phyloP scores from a whole-genome alignment of 2,797 vertebrate species.

The Tokudaia muenninki region DNA sequence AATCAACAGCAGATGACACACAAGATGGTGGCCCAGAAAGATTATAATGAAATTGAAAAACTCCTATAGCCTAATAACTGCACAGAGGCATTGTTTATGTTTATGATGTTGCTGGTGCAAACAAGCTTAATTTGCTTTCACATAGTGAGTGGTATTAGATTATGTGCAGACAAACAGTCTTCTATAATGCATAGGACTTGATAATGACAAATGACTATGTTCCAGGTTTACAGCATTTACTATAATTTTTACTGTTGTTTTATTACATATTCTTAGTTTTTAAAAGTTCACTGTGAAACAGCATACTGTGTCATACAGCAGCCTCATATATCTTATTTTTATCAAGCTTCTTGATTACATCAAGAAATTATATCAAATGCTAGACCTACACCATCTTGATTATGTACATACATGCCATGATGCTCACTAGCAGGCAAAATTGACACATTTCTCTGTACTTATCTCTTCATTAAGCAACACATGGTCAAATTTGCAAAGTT shows the following conservation, averaged over 20 bases:
- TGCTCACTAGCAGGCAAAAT: neutral
- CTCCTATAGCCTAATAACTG: neutral
- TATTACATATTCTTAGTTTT: neutral
- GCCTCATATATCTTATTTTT: neutral
- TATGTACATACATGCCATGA: neutral
- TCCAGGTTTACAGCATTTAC: neutral
- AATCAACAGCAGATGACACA: neutral
- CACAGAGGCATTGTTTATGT: neutral
- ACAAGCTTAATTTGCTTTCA: neutral
- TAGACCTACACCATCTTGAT: neutral
- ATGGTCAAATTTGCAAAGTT: neutral
- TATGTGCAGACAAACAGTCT: neutral
- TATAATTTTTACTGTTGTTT: neutral
- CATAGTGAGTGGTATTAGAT: neutral
- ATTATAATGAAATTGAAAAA: neutral
- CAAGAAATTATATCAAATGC: neutral
- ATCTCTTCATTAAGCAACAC: neutral
- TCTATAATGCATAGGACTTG: neutral
- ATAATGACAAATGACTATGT: neutral
- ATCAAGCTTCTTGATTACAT: neutral
- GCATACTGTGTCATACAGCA: neutral
- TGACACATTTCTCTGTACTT: neutral
- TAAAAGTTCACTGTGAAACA: neutral
- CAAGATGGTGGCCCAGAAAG: neutral
- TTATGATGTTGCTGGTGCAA: neutral